Evolutionary conservation across 1,140 invertebrate species (phyloP), one percentile per base, ranked within the genome.

Genomic region (Drosophila willistoni): DNA sequence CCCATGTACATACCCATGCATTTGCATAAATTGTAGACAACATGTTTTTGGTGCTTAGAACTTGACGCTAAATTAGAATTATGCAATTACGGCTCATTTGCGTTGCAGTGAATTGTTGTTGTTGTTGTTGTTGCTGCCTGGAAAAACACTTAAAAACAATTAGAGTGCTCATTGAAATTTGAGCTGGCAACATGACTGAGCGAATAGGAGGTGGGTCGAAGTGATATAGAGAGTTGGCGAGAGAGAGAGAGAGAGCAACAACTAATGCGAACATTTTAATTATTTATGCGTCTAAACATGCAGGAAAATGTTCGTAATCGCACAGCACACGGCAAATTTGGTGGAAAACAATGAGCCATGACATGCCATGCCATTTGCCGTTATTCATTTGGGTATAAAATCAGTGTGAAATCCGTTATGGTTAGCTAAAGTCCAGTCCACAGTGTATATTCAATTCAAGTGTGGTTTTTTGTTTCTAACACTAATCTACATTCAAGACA

Each of bases 81-180:
- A 87, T 90, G 89, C 87, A 90, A 90, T 90, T 90, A 90, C 77
- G 80, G 60, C 73, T 90, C 80, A 90, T 90, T 90, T 87, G 75
- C 80, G 78, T 68, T 71, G 81, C 66, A 71, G 66, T 62, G 39
- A 54, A 51, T 67, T 71, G 39, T 33, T 44, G 57, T 47, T 68
- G 71, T 44, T 36, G 41, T 34, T 68, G 76, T 3, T 36, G 34
- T 36, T 36, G 9, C 12, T 44, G 64, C 44, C 63, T 79, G 71
- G 72, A 77, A 90, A 86, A 90, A 86, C 87, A 90, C 86, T 90
- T 86, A 86, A 90, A 90, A 90, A 90, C 87, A 90, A 90, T 90
- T 90, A 90, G 79, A 76, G 81, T 76, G 76, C 87, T 90, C 82
- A 90, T 90, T 90, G 79, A 90, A 90, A 83, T 86, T 90, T 71